Conservation (phyloP, 2,888 invertebrate genomes). For the Nemapogon koenigi region DNA sequence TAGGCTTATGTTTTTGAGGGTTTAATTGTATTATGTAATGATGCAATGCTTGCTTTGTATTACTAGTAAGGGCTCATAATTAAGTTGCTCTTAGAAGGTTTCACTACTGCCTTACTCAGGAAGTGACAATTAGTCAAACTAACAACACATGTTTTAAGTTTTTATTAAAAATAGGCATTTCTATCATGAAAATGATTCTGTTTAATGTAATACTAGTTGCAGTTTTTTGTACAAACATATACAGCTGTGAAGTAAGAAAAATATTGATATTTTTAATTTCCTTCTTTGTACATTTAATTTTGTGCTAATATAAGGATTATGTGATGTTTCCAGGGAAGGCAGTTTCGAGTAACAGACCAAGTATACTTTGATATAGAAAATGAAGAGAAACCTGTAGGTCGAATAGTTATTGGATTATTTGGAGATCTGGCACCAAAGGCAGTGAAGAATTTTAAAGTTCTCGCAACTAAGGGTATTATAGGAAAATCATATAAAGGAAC, state of each 20-base stretch:
- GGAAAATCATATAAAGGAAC: constrained; percentile 81
- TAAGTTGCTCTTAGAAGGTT: too few species aligned
- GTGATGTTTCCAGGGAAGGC: constrained; percentile 54
- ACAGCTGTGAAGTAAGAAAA: neutral
- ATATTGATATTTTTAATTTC: neutral
- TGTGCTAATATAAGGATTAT: neutral
- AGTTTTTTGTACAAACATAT: neutral
- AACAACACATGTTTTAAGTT: too few species aligned
- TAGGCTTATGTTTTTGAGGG: too few species aligned
- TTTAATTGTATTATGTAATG: too few species aligned
- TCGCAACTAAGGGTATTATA: constrained; percentile 77
- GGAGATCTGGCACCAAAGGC: constrained; percentile 87
- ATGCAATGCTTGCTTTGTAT: too few species aligned
- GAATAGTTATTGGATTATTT: constrained; percentile 87
- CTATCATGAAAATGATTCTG: constrained; percentile 5
- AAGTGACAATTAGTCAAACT: too few species aligned
- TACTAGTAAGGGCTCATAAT: too few species aligned
- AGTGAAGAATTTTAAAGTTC: constrained; percentile 84
- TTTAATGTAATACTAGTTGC: neutral
- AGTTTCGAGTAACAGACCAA: constrained; percentile 77
- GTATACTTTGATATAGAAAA: constrained; percentile 83
- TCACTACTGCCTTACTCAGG: too few species aligned
- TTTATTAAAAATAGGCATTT: too few species aligned
- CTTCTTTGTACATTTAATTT: neutral
- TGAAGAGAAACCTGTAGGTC: constrained; percentile 74